Conservation (phyloP, 2,113 vertebrate species). For the Ascaphus truei region DNA sequence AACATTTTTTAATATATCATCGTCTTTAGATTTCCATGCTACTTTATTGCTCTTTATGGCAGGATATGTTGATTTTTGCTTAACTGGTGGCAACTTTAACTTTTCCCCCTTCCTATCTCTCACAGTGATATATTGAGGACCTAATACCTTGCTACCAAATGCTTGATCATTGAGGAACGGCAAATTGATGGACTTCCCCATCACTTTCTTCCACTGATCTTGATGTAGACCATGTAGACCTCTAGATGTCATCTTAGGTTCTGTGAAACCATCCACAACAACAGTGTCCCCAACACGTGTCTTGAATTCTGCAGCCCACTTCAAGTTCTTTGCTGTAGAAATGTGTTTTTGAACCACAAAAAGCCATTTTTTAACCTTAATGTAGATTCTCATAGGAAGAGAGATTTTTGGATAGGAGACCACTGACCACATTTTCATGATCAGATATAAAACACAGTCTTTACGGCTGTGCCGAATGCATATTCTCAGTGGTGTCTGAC, state of each 20-base stretch:
- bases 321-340: constrained; percentile 1
- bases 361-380: constrained; percentile 63
- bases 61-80: background rate
- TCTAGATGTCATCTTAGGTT: constrained; percentile 59
- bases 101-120: background rate
- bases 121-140: background rate
- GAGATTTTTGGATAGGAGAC: constrained; percentile 55
- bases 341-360: constrained; percentile 45
- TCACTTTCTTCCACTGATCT: constrained; percentile 5
- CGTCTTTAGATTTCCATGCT: background rate
- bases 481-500: constrained; percentile 53
- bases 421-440: constrained; percentile 59
- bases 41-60: background rate
- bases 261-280: constrained; percentile 64
- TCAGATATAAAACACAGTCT: constrained; percentile 58
- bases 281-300: constrained; percentile 54
- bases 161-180: background rate
- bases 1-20: constrained; percentile 21
- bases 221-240: constrained; percentile 37
- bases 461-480: constrained; percentile 48
- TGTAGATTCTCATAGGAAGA: constrained; percentile 59
- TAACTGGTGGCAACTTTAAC: constrained; percentile 39
- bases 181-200: constrained; percentile 4
- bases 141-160: background rate
- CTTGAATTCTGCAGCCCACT: constrained; percentile 22